Percentiles rank a stretch among this genome's conserved stretches.
Conservation (phyloP, 2,113 vertebrate species). For the Neolamprologus brichardi region DNA sequence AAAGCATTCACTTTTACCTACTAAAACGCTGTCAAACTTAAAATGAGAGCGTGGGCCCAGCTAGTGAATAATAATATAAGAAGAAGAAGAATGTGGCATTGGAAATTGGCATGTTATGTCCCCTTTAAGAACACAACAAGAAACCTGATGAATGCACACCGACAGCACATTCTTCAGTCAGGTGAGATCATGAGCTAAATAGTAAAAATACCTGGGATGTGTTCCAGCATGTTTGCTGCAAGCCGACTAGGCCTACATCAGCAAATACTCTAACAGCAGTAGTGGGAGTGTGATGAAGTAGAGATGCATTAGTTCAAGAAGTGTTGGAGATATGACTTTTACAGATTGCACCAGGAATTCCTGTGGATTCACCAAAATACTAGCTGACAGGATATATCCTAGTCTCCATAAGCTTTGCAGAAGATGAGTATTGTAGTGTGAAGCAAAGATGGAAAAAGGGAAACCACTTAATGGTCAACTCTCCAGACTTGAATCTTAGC, state of each 20-base stretch:
- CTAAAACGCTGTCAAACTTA: neutral
- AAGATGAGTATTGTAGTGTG: neutral
- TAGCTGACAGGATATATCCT: neutral
- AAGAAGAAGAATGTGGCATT: neutral
- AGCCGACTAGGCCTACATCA: neutral
- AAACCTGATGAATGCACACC: neutral
- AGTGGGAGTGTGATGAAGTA: neutral
- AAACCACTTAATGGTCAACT: neutral
- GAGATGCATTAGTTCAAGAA: neutral
- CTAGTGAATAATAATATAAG: neutral
- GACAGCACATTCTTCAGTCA: neutral
- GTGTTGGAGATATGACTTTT: neutral
- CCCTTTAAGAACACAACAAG: neutral
- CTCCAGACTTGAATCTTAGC: neutral
- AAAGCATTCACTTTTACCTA: neutral
- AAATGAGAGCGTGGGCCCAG: neutral
- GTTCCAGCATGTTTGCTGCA: neutral
- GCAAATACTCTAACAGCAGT: neutral
- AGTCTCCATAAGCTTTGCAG: neutral
- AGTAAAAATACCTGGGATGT: neutral
- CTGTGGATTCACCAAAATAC: neutral
- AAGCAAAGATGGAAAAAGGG: neutral
- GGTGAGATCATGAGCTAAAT: neutral
- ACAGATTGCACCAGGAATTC: neutral
- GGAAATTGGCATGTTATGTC: neutral